Evolutionary conservation across 2,888 invertebrate species (phyloP), one percentile per base, ranked within the genome.

Genomic region (Phymatocera aterrima): DNA sequence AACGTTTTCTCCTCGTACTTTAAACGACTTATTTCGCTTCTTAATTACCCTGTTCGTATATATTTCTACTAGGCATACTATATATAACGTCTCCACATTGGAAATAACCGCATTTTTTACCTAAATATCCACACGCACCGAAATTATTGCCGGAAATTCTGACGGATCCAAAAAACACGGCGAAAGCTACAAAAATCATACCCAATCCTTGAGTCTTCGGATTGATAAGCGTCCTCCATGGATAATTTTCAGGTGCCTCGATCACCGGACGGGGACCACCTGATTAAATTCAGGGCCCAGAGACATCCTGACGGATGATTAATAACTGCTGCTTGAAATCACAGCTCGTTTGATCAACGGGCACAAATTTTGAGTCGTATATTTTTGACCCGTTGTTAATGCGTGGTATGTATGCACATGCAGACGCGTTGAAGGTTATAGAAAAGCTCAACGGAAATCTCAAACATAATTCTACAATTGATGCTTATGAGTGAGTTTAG

Each of bases 401-500:
- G 57, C n/a, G 28, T 28, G 12, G 12, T 3, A 24, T 28, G 24
- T 57, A 57, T 57, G 28, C 28, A n/a, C 28, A 28, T 15, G 28
- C 24, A 46, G 3, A 34, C 31, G 18, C 15, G 3, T n/a, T 1
- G 61, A 61, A 37, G 8, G 40, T 43, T n/a, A n/a, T n/a, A 6
- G n/a, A 46, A 68, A 68, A 68, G 46, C 68, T 68, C 68, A 68
- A 68, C 68, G 68, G 68, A 68, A 68, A 68, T 46, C 68, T 68
- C 28, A 0, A 28, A 24, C n/a, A 46, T 68, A 24, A 15, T 68
- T 46, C 46, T 46, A 43, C 43, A 46, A 68, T 46, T 68, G 68
- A 12, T 15, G 24, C 15, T 64, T 64, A n/a, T 64, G 37, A 57
- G 18, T 65, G 21, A 24, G 65, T n/a, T n/a, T n/a, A n/a, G n/a